Evolutionary conservation across 2,797 vertebrate species (phyloP), one percentile per base, ranked within the genome.

Genomic region (Galagoides demidoff): DNA sequence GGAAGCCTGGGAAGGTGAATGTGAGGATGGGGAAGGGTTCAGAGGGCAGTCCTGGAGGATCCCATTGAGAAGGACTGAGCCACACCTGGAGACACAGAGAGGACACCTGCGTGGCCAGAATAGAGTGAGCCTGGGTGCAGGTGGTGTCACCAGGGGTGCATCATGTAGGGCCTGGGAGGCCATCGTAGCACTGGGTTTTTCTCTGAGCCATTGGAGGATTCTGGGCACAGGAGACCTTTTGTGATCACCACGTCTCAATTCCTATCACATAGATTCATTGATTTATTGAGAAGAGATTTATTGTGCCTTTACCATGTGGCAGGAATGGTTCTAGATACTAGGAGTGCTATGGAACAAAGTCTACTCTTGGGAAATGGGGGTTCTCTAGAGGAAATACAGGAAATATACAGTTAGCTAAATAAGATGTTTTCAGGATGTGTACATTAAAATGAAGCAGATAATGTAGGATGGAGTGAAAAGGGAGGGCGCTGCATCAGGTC

Each of bases 401-500:
- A 14, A 61, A 39, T 1, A 10, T 1, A 7, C 3, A 57, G 3
- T 34, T 13, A 13, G 55, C 1, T 29, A 20, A 4, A 16, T 11
- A 55, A 64, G 73, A 39, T 5, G 13, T 12, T 14, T 25, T 20
- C 2, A 1, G 59, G 19, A 45, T 12, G 45, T 5, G 8, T 10
- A 37, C 19, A 29, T 19, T 70, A 13, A 1, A 16, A 5, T 0
- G 37, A 63, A 10, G 49, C 39, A 20, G 3, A 49, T 1, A 14
- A 9, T 7, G 7, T 20, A 14, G 84, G 64, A 3, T 20, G n/a
- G 16, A 0, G 4, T 0, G 5, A 11, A n/a, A 2, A 16, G 25
- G 71, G 85, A 7, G 70, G 64, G 27, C 0, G 0, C 20, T 5
- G 0, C 4, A 0, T 31, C 3, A 27, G 52, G 5, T 1, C 22